Evolutionary conservation across 2,888 invertebrate genomes (phyloP).

Genomic region (Argyresthia goedartella): DNA sequence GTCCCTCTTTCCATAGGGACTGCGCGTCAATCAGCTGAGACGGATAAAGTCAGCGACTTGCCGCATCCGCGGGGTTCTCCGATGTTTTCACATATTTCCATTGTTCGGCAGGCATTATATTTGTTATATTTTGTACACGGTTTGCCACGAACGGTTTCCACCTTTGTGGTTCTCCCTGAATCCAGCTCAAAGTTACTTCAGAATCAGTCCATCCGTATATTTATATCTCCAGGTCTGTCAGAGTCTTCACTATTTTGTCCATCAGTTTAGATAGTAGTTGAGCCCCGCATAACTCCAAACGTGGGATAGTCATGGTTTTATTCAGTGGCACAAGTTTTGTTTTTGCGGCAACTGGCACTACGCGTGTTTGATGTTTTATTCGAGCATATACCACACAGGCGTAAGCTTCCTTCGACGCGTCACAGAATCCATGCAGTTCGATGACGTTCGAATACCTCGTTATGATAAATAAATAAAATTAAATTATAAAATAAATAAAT

Average conservation of each 20-base stretch:
- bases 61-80: constrained; percentile 14
- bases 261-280: constrained; percentile 1
- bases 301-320: neutral
- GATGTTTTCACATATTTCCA: constrained; percentile 12
- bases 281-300: too few relatives aligned
- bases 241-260: neutral
- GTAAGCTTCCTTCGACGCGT: too few relatives aligned
- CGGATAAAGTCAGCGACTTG: too few relatives aligned
- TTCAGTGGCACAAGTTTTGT: neutral
- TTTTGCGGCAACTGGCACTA: too few relatives aligned
- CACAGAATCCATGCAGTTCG: too few relatives aligned
- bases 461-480: too few relatives aligned
- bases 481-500: too few relatives aligned
- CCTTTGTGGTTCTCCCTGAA: constrained; percentile 10
- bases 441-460: too few relatives aligned
- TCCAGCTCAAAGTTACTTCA: constrained; percentile 13
- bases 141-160: constrained; percentile 17
- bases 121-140: constrained; percentile 8
- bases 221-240: constrained; percentile 3
- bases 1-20: too few relatives aligned
- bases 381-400: too few relatives aligned
- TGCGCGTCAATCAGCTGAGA: too few relatives aligned
- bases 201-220: constrained; percentile 14
- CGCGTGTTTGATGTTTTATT: too few relatives aligned
- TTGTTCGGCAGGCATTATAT: constrained; percentile 5